Percentiles rank a stretch among this genome's conserved stretches.
Conservation (phyloP, 2,888 invertebrate genomes). For the Acrocyrtus sp. region DNA sequence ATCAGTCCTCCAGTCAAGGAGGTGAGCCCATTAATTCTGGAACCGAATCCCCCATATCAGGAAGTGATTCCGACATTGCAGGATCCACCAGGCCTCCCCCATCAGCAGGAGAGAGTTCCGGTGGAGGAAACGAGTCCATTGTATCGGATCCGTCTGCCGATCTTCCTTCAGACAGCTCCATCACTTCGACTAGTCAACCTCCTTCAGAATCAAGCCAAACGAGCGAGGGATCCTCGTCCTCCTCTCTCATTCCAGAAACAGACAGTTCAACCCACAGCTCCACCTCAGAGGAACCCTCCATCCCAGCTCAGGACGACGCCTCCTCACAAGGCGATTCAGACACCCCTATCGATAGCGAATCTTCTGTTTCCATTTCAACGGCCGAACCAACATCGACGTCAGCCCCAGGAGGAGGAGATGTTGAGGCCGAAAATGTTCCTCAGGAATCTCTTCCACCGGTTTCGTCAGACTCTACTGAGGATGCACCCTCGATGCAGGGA, state of each 20-base stretch:
- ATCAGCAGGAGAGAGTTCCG: not conserved
- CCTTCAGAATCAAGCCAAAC: conserved; percentile 1
- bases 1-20: conserved; percentile 35
- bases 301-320: conserved; percentile 18
- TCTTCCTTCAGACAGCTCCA: not conserved
- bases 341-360: conserved; percentile 10
- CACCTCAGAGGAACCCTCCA: not conserved
- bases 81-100: conserved; percentile 4
- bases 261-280: not conserved
- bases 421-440: conserved; percentile 29
- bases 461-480: conserved; percentile 33
- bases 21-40: conserved; percentile 31
- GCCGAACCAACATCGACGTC: conserved; percentile 15
- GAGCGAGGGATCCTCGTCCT: not conserved
- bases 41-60: conserved; percentile 34
- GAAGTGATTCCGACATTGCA: conserved; percentile 27
- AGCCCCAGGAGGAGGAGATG: conserved; percentile 5
- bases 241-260: conserved; percentile 3
- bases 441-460: conserved; percentile 21
- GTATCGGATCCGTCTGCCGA: conserved; percentile 12
- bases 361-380: conserved; percentile 20
- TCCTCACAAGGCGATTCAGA: not conserved
- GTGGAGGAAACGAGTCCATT: conserved; percentile 26
- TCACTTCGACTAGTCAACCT: conserved; percentile 16
- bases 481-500: conserved; percentile 38